Base-by-base conservation (phyloP, 2,797 vertebrate genomes). In the Chloroceryle inda region DNA sequence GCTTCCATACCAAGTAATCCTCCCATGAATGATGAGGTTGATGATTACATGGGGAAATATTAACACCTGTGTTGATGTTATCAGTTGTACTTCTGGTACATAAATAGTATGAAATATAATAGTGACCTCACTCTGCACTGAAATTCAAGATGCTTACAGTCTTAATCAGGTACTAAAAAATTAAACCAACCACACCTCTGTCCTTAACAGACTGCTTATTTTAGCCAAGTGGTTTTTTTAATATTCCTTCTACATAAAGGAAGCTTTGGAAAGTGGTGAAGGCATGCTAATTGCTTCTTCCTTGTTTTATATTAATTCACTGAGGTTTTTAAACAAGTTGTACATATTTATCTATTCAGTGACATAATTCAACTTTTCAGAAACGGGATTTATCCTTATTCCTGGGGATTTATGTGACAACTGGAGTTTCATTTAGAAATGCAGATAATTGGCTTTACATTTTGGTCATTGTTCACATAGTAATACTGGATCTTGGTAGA, bases 31-130 rank as follows among this genome's bases (percentile, higher is more conserved):
- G 55, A 7, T 0, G 1, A 56, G 31, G 26, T n/a, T 42, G 38
- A 23, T 79, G 38, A 17, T 67, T 20, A 7, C 23, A 10, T 58
- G n/a, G 50, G 47, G 26, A 45, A 66, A 31, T 19, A 21, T 2
- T 76, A 68, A 31, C 26, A 40, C 11, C 29, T 80, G 26, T 76
- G 26, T 35, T 59, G 44, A 40, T 66, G 37, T 45, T 77, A 15
- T 76, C 37, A 23, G 20, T 85, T 77, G 31, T 31, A n/a, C 20
- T 61, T 85, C 26, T 50, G 42, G 33, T 50, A 22, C 8, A 4
- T 0, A 2, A n/a, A 6, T 20, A n/a, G 14, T 64, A 21, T 44
- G 42, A 78, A 29, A 69, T 44, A 16, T 3, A 55, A 52, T 15
- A 45, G 50, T 45, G 26, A 38, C 38, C 42, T 79, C 35, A 37